Evolutionary conservation across 2,888 invertebrate species (phyloP).

Genomic region (Odontocolon sp.): DNA sequence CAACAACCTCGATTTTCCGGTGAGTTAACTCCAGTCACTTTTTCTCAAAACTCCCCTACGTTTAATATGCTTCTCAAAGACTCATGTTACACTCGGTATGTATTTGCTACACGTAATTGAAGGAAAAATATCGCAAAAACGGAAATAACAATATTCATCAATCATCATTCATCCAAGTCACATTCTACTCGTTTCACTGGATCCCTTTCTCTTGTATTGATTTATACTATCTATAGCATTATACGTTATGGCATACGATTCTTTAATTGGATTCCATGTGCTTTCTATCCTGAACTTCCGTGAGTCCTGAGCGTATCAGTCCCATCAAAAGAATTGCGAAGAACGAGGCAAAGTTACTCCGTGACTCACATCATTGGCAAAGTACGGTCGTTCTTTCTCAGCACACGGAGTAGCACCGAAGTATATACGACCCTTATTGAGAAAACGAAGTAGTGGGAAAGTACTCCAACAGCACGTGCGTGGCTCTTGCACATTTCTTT

Average conservation of each 20-base stretch:
- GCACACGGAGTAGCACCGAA: neutral
- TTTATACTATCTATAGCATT: no score
- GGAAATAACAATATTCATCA: neutral
- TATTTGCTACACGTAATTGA: neutral
- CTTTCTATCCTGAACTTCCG: no score
- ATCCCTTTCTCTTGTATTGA: no score
- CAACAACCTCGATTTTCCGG: slow-evolving; percentile 69
- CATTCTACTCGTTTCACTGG: neutral
- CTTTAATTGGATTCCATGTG: no score
- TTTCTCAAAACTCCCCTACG: neutral
- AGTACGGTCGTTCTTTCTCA: neutral
- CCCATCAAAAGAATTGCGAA: neutral
- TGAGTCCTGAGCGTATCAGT: neutral
- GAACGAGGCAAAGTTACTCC: slow-evolving; percentile 12
- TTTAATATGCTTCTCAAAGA: neutral
- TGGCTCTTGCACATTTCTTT: slow-evolving; percentile 39
- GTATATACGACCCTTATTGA: slow-evolving; percentile 2
- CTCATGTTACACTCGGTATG: neutral
- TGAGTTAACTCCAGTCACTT: slow-evolving; percentile 63
- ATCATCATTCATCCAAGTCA: neutral
- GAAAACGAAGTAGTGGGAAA: neutral
- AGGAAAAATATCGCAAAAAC: neutral
- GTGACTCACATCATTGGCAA: neutral
- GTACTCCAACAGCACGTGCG: slow-evolving; percentile 8
- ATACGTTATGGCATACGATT: no score